Percentiles rank a stretch among this genome's conserved stretches.
Conservation (phyloP, 1,140 invertebrate species). For the Caenorhabditis inopinata region DNA sequence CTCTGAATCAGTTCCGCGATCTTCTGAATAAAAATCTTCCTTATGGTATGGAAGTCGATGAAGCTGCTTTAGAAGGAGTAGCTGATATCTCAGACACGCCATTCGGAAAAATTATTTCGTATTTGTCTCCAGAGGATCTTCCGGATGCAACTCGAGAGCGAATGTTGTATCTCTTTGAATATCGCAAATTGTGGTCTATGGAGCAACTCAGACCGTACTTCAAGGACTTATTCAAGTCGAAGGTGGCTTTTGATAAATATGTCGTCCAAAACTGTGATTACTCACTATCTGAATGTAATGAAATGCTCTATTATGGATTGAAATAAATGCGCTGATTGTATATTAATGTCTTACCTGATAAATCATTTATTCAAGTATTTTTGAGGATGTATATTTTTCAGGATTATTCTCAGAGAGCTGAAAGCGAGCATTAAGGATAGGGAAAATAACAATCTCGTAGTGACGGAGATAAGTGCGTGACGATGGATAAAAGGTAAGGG, state of each 20-base stretch:
- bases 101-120: background rate
- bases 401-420: slow-evolving; percentile 16
- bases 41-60: background rate
- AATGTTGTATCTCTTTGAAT: background rate
- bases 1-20: background rate
- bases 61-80: background rate
- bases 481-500: background rate
- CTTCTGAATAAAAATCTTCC: background rate
- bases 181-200: background rate
- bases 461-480: slow-evolving; percentile 29
- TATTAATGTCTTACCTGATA: background rate
- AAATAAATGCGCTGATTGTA: background rate
- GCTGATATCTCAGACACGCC: background rate
- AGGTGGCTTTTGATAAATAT: background rate
- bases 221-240: background rate
- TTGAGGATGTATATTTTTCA: background rate
- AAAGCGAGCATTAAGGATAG: background rate
- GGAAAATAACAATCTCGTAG: slow-evolving; percentile 13
- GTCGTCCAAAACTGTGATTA: slow-evolving; percentile 12
- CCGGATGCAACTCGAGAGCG: background rate
- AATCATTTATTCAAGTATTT: background rate
- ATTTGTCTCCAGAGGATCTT: background rate
- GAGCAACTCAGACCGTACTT: slow-evolving; percentile 5
- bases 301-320: background rate
- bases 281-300: background rate